Evolutionary conservation across 2,113 vertebrate species (phyloP).

Genomic region (Carettochelys insculpta): DNA sequence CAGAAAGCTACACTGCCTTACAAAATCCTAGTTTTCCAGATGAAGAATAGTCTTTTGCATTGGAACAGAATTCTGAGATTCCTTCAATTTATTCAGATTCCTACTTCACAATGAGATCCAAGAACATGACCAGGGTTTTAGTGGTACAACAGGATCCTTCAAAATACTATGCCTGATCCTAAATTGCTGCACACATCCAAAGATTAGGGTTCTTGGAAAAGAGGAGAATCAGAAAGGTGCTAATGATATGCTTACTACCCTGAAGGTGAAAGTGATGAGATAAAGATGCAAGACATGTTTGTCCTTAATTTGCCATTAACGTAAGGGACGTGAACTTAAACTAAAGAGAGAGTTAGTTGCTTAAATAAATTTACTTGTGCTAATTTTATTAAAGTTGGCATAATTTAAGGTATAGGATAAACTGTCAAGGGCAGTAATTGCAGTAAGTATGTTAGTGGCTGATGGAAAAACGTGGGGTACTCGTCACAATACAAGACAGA

Average conservation of each 20-base stretch:
- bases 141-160: neutral
- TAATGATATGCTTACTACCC: neutral
- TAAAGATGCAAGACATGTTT: neutral
- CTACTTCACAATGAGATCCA: neutral
- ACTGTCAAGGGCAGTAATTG: neutral
- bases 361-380: neutral
- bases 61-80: fast-evolving
- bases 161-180: neutral
- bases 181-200: neutral
- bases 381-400: neutral
- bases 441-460: neutral
- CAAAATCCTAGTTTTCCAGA: neutral
- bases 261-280: neutral
- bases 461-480: neutral
- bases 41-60: neutral
- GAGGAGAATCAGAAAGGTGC: neutral
- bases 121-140: neutral
- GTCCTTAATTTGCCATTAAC: too few relatives aligned
- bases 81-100: neutral
- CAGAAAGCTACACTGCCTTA: neutral
- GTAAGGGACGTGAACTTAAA: fast-evolving
- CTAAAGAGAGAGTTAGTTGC: fast-evolving
- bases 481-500: neutral
- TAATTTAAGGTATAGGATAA: neutral
- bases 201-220: neutral